Base-by-base conservation (phyloP, 2,888 invertebrate species). In the Lobophora halterata region DNA sequence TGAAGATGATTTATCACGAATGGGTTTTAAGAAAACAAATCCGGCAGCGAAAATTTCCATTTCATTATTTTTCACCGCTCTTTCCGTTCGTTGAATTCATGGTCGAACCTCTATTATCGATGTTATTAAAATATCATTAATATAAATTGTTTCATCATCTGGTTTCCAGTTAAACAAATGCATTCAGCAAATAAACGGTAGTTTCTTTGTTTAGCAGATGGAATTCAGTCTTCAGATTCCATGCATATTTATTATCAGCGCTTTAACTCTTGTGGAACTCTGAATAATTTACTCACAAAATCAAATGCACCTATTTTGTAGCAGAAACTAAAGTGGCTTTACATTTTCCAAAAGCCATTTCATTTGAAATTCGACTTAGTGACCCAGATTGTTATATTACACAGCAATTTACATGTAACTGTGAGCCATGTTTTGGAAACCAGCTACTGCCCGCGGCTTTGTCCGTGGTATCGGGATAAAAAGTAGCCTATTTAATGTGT, bases 161-260 rank as follows among this genome's bases (percentile, higher is more conserved):
- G n/a, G n/a, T n/a, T n/a, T n/a, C n/a, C n/a, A n/a, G 13, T 6
- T 24, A 5, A 27, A 17, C 16, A 8, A 17, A 10, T 10, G 27
- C 27, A 17, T 9, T n/a, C n/a, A 8, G 10, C 17, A 25, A 25
- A n/a, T n/a, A n/a, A 25, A 21, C 5, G 4, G 12, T 13, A n/a
- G 13, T 13, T 6, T 24, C 6, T 24, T 13, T 26, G 26, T 26
- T 16, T 8, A 26, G 16, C 6, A n/a, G 17, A 27, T 27, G 27
- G 10, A 10, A 27, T 27, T 5, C 17, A 17, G 27, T 16, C 9
- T 6, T 27, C 5, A 16, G 27, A 27, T 10, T 17, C 14, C 16
- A 27, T 27, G 27, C 27, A 27, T 27, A 27, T 27, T 27, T 27
- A 17, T 17, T 17, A 17, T 9, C 9, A 27, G 27, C 10, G 27